phyloP scores from a whole-genome alignment of 2,797 vertebrate genomes.

The Hyperoplus immaculatus region DNA sequence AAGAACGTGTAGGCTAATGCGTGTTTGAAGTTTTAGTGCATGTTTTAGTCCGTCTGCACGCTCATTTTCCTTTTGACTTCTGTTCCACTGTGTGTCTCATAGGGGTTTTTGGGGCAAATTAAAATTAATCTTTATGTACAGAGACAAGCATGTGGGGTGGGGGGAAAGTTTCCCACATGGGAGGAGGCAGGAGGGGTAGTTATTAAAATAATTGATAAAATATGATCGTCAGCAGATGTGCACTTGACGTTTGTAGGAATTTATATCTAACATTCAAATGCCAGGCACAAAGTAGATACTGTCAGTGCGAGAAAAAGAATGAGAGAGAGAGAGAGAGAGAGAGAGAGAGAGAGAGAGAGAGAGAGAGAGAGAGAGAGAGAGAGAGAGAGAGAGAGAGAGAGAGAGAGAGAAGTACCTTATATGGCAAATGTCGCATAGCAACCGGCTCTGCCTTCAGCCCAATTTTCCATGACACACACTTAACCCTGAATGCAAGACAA shows the following conservation, averaged over 20 bases:
- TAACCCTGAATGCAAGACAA: conserved; percentile 68
- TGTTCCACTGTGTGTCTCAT: conserved; percentile 59
- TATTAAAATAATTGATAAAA: background rate
- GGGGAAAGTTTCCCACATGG: conserved; percentile 17
- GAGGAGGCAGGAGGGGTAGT: background rate
- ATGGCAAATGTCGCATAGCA: conserved; percentile 83
- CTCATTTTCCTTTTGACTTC: conserved; percentile 63
- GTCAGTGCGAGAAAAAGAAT: conserved; percentile 23
- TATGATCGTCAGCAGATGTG: background rate
- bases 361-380: conserved; percentile 27
- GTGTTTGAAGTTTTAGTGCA: conserved; percentile 44
- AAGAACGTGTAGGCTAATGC: conserved; percentile 41
- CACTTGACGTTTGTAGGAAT: conserved; percentile 28
- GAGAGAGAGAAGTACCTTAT: conserved; percentile 75
- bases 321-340: conserved; percentile 43
- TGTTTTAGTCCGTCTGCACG: conserved; percentile 35
- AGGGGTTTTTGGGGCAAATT: conserved; percentile 51
- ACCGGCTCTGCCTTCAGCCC: conserved; percentile 83
- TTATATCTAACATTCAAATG: conserved; percentile 53
- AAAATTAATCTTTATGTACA: conserved; percentile 13
- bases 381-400: conserved; percentile 41
- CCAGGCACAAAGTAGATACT: conserved; percentile 54
- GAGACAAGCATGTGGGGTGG: background rate
- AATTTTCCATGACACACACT: conserved; percentile 90
- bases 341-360: conserved; percentile 48